Percentiles rank a stretch among this genome's conserved stretches.
Evolutionary conservation across 2,113 vertebrate species (phyloP).

Genomic region (Dasyurus viverrinus): DNA sequence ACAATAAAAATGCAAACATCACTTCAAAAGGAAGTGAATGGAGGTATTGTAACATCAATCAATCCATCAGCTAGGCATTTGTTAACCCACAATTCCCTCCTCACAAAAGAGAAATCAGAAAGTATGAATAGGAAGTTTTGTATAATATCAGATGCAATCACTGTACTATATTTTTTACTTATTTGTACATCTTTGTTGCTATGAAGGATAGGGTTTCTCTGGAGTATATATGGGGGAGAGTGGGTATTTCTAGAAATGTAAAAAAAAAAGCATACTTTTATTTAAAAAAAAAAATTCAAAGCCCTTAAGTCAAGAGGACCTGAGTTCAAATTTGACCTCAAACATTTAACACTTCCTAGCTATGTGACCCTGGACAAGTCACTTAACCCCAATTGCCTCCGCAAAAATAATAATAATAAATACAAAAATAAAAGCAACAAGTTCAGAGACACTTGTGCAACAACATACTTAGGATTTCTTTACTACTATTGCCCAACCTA

Average conservation of each 20-base stretch:
- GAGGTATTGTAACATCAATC: neutral
- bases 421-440: neutral
- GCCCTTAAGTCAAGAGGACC: too few species aligned
- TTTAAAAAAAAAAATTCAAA: neutral
- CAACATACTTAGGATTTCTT: fast-evolving
- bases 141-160: neutral
- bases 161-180: neutral
- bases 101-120: neutral
- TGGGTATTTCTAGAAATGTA: neutral
- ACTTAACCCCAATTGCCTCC: too few species aligned
- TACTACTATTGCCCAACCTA: too few species aligned
- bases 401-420: too few species aligned
- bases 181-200: neutral
- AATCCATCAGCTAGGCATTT: neutral
- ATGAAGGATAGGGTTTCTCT: neutral
- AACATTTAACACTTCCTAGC: too few species aligned
- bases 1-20: neutral
- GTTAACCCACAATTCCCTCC: neutral
- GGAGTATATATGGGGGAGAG: neutral
- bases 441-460: too few species aligned
- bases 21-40: neutral
- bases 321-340: too few species aligned
- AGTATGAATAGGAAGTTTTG: neutral
- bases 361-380: too few species aligned
- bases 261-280: neutral